Evolutionary conservation across 2,888 invertebrate species (phyloP).

Genomic region (Nomada goodeniana): DNA sequence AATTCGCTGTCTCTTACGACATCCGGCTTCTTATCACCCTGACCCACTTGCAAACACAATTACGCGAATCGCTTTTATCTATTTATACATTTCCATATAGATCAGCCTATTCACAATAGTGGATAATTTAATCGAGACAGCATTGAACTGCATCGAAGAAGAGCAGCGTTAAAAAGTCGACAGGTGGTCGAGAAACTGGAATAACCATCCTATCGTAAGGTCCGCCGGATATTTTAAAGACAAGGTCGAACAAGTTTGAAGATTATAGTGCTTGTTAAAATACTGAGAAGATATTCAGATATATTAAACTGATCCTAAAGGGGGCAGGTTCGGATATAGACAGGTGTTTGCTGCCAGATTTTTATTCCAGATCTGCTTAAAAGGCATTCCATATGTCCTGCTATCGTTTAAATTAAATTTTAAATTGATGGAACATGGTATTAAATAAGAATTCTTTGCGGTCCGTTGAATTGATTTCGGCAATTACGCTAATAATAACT

Average conservation of each 20-base stretch:
- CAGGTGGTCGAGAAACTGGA: constrained; percentile 9
- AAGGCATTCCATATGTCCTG: background rate
- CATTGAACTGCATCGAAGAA: background rate
- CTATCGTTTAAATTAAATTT: too few species aligned
- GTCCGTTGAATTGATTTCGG: too few species aligned
- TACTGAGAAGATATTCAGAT: background rate
- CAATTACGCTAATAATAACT: too few species aligned
- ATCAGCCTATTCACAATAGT: background rate
- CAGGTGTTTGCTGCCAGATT: constrained; percentile 2
- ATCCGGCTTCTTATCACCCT: constrained; percentile 53
- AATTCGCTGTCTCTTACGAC: constrained; percentile 9
- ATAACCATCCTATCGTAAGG: too few species aligned
- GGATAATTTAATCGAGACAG: constrained; percentile 6
- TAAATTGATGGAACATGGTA: too few species aligned
- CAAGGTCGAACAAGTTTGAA: background rate
- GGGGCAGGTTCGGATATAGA: background rate
- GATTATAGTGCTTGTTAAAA: background rate
- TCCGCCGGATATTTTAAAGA: background rate
- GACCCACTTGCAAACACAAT: constrained; percentile 42
- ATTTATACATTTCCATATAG: background rate
- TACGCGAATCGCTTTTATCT: constrained; percentile 36
- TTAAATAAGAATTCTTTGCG: too few species aligned
- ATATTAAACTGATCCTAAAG: background rate
- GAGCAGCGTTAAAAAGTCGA: background rate
- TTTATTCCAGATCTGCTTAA: background rate